Percentiles rank a stretch among this genome's conserved stretches.
These are phyloP conservation scores for Aporophyla lueneburgensis DNA, from an alignment of 2,888 invertebrate species.

Conservation along the genomic window DNA sequence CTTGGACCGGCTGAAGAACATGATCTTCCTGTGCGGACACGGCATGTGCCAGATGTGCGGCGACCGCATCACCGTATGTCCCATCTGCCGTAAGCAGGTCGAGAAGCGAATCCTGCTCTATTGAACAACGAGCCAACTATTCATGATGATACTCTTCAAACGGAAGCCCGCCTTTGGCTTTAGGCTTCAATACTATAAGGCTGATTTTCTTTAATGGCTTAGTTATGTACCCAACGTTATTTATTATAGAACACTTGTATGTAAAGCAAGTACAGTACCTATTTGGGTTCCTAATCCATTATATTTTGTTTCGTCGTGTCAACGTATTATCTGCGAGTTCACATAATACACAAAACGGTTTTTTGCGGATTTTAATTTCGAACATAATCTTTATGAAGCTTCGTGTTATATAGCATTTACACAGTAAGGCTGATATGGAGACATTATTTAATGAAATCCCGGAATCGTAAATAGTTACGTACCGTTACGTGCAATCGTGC, in stretches of 20 bases:
- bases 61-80: slow-evolving; percentile 99
- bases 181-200: slow-evolving; percentile 58
- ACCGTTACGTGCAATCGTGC: neutral
- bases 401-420: slow-evolving; percentile 47
- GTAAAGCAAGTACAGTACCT: slow-evolving; percentile 15
- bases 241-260: slow-evolving; percentile 38
- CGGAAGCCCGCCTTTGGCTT: slow-evolving; percentile 22
- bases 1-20: slow-evolving; percentile 99
- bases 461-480: neutral
- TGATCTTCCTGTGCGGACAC: slow-evolving; percentile 99
- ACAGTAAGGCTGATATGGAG: slow-evolving; percentile 44
- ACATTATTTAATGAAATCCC: neutral
- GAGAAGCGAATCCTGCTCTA: slow-evolving; percentile 98
- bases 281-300: neutral
- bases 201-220: slow-evolving; percentile 60
- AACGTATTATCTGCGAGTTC: slow-evolving; percentile 3
- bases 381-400: neutral
- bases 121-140: slow-evolving; percentile 62
- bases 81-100: slow-evolving; percentile 98
- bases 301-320: slow-evolving; percentile 3
- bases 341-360: neutral
- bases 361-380: neutral
- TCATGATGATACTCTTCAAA: slow-evolving; percentile 13
- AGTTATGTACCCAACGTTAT: slow-evolving; percentile 41
- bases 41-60: slow-evolving; percentile 99